Conservation (phyloP, 2,888 invertebrate species). For the Lingula anatina region DNA sequence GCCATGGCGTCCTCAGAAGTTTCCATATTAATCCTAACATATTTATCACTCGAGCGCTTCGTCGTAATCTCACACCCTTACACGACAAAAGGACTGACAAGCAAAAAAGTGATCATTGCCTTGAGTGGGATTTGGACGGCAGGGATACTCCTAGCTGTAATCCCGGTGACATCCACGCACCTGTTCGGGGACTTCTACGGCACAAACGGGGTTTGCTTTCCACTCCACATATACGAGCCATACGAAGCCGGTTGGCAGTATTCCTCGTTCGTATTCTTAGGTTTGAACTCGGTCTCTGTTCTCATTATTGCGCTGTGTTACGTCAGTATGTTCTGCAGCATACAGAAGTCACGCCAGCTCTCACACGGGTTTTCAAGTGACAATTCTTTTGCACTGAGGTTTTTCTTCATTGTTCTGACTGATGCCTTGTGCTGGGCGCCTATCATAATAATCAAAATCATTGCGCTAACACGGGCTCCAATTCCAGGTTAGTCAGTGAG, state of each 20-base stretch:
- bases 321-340: slow-evolving; percentile 18
- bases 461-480: slow-evolving; percentile 10
- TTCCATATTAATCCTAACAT: slow-evolving; percentile 19
- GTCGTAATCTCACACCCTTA: slow-evolving; percentile 21
- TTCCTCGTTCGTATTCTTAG: slow-evolving; percentile 21
- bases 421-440: slow-evolving; percentile 25
- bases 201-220: slow-evolving; percentile 22
- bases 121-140: slow-evolving; percentile 18
- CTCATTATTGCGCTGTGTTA: slow-evolving; percentile 20
- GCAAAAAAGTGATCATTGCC: slow-evolving; percentile 14
- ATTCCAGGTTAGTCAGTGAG: not conserved
- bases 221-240: slow-evolving; percentile 19
- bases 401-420: slow-evolving; percentile 22
- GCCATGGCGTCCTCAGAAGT: slow-evolving; percentile 22
- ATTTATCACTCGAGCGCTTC: slow-evolving; percentile 23
- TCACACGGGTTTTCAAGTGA: too few relatives aligned
- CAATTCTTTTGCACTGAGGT: slow-evolving; percentile 16
- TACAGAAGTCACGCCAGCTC: slow-evolving; percentile 9
- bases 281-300: slow-evolving; percentile 19
- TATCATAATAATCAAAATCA: slow-evolving; percentile 20
- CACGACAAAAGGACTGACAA: slow-evolving; percentile 12
- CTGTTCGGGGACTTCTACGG: slow-evolving; percentile 22
- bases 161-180: slow-evolving; percentile 14
- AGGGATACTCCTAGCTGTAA: slow-evolving; percentile 12
- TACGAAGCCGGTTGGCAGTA: slow-evolving; percentile 20